Conservation (phyloP, 2,797 vertebrate genomes). For the Micrastur ruficollis region DNA sequence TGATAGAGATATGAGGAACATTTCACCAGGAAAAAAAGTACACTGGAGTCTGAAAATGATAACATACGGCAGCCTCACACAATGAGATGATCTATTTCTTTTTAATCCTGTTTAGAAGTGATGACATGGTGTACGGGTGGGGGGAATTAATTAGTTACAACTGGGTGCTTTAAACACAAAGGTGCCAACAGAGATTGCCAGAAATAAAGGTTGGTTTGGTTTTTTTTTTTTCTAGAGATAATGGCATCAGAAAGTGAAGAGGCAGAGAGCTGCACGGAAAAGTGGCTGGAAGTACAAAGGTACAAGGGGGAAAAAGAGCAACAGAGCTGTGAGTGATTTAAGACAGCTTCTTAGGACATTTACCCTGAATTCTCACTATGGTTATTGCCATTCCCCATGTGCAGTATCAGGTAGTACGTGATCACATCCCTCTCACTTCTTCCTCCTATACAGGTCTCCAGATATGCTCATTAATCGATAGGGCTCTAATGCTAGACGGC, state of each 20-base stretch:
- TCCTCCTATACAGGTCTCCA: background rate
- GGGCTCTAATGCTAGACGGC: background rate
- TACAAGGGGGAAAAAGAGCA: background rate
- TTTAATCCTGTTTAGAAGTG: background rate
- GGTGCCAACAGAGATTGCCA: background rate
- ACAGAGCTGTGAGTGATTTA: background rate
- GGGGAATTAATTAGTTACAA: background rate
- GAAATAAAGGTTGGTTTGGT: background rate
- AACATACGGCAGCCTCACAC: background rate
- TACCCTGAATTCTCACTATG: background rate
- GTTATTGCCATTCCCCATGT: background rate
- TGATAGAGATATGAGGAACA: background rate
- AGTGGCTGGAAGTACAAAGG: background rate
- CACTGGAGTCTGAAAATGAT: background rate
- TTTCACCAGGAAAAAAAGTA: background rate
- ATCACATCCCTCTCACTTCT: background rate
- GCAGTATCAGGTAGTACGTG: background rate
- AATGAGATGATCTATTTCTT: background rate
- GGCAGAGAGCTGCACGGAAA: background rate
- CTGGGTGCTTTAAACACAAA: background rate
- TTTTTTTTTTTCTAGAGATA: background rate
- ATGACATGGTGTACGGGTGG: background rate
- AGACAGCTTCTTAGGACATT: background rate
- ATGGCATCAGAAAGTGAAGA: background rate
- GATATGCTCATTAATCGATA: background rate